Base-by-base conservation (phyloP, 1,140 invertebrate genomes). In the Microvelia longipes region DNA sequence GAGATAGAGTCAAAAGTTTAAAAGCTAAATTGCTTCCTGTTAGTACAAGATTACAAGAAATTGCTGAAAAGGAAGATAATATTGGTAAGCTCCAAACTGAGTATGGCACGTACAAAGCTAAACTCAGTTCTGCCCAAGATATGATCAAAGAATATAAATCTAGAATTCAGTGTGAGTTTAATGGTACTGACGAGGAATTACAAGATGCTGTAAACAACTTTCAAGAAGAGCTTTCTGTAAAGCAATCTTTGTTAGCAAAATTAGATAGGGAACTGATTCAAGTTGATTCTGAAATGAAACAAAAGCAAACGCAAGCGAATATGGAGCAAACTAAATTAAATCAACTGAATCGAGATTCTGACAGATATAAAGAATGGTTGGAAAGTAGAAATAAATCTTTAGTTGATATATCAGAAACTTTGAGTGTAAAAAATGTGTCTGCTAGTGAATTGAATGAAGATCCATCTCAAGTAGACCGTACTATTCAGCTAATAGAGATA, bases 1-100 rank as follows among this genome's bases (percentile, higher is more conserved):
- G 83, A 28, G 78, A 84, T 62, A 83, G 86, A 72, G 75, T 93
- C 0, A 78, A 84, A 75, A 87, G 88, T 0, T 79, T 92, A 35
- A 81, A 85, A 71, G 80, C 83, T 24, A 81, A 84, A 72, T 75
- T 91, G 0, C 25, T 50, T 2, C 71, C 71, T 5, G 26, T 71
- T 61, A 29, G 24, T 71, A 69, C 66, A 5, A 68, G 70, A 72
- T 60, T 72, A 35, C 69, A 66, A n/a, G 73, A 73, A 29, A 70
- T 77, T 19, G 69, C 69, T 29, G 27, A 69, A 1, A 73, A 72
- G 67, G 74, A 75, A 70, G 69, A 71, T 29, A 72, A 76, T 29
- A 73, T 75, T 2, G 50, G 35, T 63, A 28, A 27, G 24, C 50
- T 78, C 62, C 76, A 76, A 71, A 75, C 79, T 50, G 76, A 84